Evolutionary conservation across 37 sponge, comb jelly and placozoan genomes (phyloP), one percentile per base, ranked within the genome.

Genomic region (Amphimedon queenslandica): DNA sequence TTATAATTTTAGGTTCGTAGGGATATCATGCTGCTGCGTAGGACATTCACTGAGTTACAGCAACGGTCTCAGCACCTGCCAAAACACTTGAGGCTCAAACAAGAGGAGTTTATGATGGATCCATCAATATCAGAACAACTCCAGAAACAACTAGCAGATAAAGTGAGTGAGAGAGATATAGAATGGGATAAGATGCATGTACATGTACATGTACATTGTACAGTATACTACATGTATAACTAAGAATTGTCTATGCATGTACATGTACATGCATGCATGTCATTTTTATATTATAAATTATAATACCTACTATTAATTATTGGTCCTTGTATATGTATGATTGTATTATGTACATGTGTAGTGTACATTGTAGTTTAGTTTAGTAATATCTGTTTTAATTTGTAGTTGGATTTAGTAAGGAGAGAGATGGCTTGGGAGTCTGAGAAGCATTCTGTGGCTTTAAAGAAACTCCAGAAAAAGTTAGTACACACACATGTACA

Each of bases 391-490:
- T n/a, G n/a, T n/a, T n/a, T n/a, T 47, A 47, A 75, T 25, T 68
- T 42, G 33, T 38, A 73, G 92, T 77, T 86, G 31, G 80, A 86
- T 20, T 43, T 86, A 37, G 68, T 95, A 28, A 57, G 60, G 37
- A 92, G 74, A 42, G 85, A 96, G 71, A 75, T 90, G 69, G 90
- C 87, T 13, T 98, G 99, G 99, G 93, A 94, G 74, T 39, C 85
- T 36, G 99, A 94, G 80, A 98, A 89, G 63, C 75, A 80, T 56
- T 3, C 25, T 18, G 41, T 92, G 1, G 84, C 82, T 42, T 64
- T 67, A 42, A 53, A 71, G 56, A 92, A 95, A 55, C 81, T 95
- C 30, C 67, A 87, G 64, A 78, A 32, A 0, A 70, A 72, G 92
- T 94, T 24, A 43, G 81, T 0, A 66, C 39, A 37, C 37, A 66